Evolutionary conservation across 2,888 invertebrate genomes (phyloP).

Genomic region (Drosophila seclusa): DNA sequence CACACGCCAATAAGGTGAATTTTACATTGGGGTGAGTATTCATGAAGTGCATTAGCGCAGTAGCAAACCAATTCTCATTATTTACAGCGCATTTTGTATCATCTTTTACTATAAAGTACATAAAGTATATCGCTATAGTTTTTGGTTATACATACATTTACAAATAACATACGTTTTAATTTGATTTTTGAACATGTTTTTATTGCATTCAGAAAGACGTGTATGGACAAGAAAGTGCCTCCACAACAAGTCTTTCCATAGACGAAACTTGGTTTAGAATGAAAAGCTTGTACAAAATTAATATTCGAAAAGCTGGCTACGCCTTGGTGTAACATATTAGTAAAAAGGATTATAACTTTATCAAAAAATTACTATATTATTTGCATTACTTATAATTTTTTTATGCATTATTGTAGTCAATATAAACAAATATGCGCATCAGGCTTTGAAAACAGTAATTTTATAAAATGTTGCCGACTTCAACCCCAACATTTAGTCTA

Average conservation of each 20-base stretch:
- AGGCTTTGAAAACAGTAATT: neutral
- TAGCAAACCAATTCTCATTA: conserved; percentile 6
- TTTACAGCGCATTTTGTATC: no score
- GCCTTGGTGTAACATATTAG: neutral
- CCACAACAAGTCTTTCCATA: neutral
- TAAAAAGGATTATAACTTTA: neutral
- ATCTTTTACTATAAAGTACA: neutral
- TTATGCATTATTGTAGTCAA: neutral
- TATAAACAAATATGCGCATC: neutral
- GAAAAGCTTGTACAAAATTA: neutral
- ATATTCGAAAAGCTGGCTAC: neutral
- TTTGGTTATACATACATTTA: neutral
- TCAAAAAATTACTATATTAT: neutral
- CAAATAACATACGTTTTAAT: neutral
- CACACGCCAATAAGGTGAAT: conserved; percentile 21
- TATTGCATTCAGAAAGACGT: neutral
- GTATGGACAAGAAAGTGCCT: neutral
- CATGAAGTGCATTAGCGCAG: neutral
- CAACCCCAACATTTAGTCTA: neutral
- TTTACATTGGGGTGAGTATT: neutral
- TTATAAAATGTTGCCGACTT: neutral
- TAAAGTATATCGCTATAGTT: neutral
- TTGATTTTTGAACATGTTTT: neutral
- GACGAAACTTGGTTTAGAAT: neutral
- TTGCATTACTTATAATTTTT: neutral